Base-by-base conservation (phyloP, 2,113 vertebrate species). In the Mobula birostris region DNA sequence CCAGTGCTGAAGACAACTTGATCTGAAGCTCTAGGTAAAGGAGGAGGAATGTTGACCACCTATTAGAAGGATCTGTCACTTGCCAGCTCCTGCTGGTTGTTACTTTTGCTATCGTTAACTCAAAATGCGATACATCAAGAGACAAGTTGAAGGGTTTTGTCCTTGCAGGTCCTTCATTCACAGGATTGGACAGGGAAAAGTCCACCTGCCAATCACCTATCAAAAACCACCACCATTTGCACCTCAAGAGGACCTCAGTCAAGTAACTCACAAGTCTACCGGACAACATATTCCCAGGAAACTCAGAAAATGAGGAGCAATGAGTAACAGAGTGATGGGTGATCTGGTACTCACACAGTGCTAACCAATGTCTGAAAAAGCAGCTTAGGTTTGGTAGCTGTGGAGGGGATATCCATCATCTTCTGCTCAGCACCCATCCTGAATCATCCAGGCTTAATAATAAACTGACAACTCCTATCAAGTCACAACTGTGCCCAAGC, bases 331-430 rank as follows among this genome's bases (percentile, higher is more conserved):
- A 24, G 6, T 48, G 56, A 15, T 2, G 14, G 2, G 21, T 48
- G 24, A 72, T 61, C 0, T 32, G 68, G 63, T 24, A 48, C 32
- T 40, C 70, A 17, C 7, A 19, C 11, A 9, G 14, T 76, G n/a
- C 63, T 91, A 70, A 91, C 88, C 63, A 7, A 4, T 91, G 91
- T 56, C 91, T 93, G 91, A 56, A 36, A 93, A 93, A 74, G 70
- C 91, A 93, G 40, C 63, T 15, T 21, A 8, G 21, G n/a, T 40
- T 68, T 70, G 1, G 14, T 56, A 93, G 68, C 68, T 93, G 70
- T 74, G 91, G 36, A 74, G 36, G 21, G 68, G 32, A 17, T n/a
- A 21, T 66, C 11, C 66, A 19, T 70, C 36, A 2, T 1, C 21
- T 27, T 36, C 70, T 70, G 9, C 21, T 70, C 21, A 5, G 21